Base-by-base conservation (phyloP, 92 coral and sea anemone species). In the Parazoanthus darwini region DNA sequence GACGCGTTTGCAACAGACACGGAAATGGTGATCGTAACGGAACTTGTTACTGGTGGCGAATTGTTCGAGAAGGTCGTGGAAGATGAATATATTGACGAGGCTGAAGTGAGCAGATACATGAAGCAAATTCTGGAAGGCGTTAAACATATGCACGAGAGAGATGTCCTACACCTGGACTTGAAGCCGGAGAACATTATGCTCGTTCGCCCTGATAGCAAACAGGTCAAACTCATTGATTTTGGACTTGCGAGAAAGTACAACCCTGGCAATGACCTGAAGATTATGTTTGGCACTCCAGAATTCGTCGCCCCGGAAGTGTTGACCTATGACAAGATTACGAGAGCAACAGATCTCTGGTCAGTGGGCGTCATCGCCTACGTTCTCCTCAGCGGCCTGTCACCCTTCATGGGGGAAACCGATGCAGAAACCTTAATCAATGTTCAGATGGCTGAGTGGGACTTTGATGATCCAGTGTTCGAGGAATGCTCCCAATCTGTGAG, bases 201-300 rank as follows among this genome's bases (percentile, higher is more conserved):
- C 51, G 94, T 97, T 66, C 96, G 98, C 22, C 97, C 94, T 8
- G 93, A 94, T 46, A 95, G 98, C 88, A 92, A 92, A 72, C 97
- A 92, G 81, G 94, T 97, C 86, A 97, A 97, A 90, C 96, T 97
- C 20, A 97, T 97, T 82, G 99, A 97, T 91, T 97, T 95, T 85
- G 99, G 99, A 84, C 91, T 97, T 33, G 98, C 99, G 48, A 92
- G 98, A 73, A 94, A 93, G 74, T 97, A 95, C 93, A 88, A 91
- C 80, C 99, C 99, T n/a, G 94, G 89, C 86, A 91, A 91, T 91
- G 94, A 95, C 89, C 92, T 97, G 26, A 94, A 97, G 88, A 98
- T 97, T 29, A 97, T 97, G 99, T 96, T 95, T 89, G 99, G 99
- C 46, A 97, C 99, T 82, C 99, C 99, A 59, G 99, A 97, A 89